Evolutionary conservation across 2,797 vertebrate species (phyloP).

Genomic region (Halcyon leucocephala): DNA sequence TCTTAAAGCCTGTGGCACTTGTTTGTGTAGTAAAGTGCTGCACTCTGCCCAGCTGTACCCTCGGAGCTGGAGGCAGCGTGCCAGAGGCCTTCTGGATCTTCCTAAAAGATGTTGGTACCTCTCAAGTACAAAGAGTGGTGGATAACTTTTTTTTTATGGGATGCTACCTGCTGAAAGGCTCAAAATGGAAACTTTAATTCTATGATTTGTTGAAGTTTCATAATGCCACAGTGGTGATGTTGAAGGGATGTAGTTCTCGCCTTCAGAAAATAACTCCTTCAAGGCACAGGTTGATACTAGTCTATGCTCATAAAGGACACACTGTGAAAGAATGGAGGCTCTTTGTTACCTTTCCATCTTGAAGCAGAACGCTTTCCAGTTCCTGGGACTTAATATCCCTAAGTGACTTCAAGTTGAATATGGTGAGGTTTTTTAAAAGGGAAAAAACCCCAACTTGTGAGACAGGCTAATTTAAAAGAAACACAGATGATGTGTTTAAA

Average conservation of each 20-base stretch:
- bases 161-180: not conserved
- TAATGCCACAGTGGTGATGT: not conserved
- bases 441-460: not conserved
- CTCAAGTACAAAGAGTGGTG: not conserved
- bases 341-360: not conserved
- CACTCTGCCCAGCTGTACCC: accelerated
- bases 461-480: not conserved
- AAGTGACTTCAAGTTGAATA: not conserved
- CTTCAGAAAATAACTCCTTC: not conserved
- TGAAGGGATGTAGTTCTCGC: not conserved
- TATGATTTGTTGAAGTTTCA: not conserved
- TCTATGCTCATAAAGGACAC: not conserved
- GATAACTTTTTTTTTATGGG: not conserved
- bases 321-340: not conserved
- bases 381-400: not conserved
- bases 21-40: not conserved
- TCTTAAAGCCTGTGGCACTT: not conserved
- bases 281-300: not conserved
- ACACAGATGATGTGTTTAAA: not conserved
- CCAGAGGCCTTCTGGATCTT: not conserved
- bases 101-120: not conserved
- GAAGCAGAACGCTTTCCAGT: not conserved
- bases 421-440: not conserved
- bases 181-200: not conserved
- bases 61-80: not conserved